These are phyloP conservation scores for Pelecanus crispus DNA, from an alignment of 2,113 vertebrate genomes.

Conservation along the genomic window DNA sequence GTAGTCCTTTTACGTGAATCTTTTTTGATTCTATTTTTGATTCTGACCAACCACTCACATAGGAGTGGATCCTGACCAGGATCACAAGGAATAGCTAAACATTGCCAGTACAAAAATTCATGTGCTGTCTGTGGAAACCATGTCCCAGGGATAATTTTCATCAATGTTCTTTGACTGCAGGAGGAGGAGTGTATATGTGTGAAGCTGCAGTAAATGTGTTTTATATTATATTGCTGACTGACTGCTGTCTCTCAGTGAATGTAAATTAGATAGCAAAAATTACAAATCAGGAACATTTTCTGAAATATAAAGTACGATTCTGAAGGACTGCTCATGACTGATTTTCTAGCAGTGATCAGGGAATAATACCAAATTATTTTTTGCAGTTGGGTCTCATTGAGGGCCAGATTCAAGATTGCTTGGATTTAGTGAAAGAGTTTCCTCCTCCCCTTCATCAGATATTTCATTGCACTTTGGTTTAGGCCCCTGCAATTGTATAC, in stretches of 20 bases:
- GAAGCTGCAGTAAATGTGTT: not conserved
- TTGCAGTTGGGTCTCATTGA: not conserved
- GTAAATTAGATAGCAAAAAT: not conserved
- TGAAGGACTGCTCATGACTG: not conserved
- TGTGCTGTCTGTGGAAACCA: not conserved
- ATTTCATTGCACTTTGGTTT: not conserved
- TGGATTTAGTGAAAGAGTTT: not conserved
- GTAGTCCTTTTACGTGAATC: not conserved
- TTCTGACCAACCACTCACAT: not conserved
- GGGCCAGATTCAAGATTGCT: not conserved
- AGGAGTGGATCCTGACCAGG: not conserved
- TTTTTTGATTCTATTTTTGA: not conserved
- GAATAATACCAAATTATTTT: not conserved
- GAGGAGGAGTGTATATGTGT: not conserved
- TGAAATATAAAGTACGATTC: not conserved
- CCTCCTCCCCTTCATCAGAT: not conserved
- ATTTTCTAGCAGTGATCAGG: not conserved
- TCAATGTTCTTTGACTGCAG: fast-evolving
- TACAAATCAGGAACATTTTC: not conserved
- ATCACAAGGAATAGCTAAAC: not conserved
- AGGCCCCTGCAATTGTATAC: not conserved
- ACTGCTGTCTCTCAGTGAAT: not conserved
- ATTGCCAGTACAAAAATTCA: not conserved
- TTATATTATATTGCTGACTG: not conserved
- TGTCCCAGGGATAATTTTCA: not conserved